Evolutionary conservation across 2,113 vertebrate genomes (phyloP).

Genomic region (Anoplopoma fimbria): DNA sequence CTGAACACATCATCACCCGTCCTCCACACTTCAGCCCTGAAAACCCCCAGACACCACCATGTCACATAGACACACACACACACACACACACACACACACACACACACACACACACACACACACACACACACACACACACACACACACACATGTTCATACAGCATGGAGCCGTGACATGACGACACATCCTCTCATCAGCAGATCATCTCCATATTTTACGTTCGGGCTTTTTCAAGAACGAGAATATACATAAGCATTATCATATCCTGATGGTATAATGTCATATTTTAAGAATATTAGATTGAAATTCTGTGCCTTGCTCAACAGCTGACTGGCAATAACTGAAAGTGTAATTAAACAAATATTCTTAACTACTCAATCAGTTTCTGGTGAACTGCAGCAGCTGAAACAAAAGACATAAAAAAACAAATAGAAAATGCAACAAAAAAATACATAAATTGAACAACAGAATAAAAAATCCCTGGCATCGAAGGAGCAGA

Average conservation of each 20-base stretch:
- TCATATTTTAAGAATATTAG: not conserved
- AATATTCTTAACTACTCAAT: not conserved
- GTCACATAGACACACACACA: constrained; percentile 2
- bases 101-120: constrained; percentile 1
- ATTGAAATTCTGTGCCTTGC: too few species aligned
- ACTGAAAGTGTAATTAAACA: not conserved
- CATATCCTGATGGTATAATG: too few species aligned
- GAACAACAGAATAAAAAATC: too few species aligned
- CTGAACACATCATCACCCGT: constrained; percentile 62
- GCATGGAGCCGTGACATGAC: not conserved
- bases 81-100: not conserved
- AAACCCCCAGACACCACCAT: constrained; percentile 25
- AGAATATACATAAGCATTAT: not conserved
- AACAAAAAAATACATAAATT: too few species aligned
- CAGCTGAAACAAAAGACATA: too few species aligned
- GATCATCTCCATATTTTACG: not conserved
- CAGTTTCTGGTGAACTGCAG: not conserved
- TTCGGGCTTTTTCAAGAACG: constrained; percentile 3
- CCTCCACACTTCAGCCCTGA: constrained; percentile 42
- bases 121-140: too few species aligned
- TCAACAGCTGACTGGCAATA: not conserved
- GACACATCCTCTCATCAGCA: constrained; percentile 18
- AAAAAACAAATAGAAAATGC: too few species aligned
- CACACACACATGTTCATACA: not conserved
- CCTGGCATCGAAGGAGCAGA: too few species aligned